Conservation (phyloP, 1,140 invertebrate genomes). For the Drosophila willistoni region DNA sequence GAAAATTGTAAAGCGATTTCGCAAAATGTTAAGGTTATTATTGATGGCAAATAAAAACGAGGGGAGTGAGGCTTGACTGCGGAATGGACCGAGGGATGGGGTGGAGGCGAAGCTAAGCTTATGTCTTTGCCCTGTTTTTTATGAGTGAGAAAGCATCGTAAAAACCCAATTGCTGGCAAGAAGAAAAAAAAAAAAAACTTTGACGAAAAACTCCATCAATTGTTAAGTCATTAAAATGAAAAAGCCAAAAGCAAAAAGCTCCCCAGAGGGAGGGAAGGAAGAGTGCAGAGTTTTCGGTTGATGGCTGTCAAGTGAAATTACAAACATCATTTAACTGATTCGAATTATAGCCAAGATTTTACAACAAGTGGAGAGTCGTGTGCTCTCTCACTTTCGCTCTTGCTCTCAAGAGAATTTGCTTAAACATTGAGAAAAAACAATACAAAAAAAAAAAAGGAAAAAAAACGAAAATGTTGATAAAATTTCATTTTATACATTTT, state of each 20-base stretch:
- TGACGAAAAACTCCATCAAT: conserved; percentile 65
- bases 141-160: conserved; percentile 57
- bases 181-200: conserved; percentile 11
- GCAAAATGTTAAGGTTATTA: conserved; percentile 74
- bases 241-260: conserved; percentile 7
- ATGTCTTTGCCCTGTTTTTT: conserved; percentile 49
- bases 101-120: conserved; percentile 27
- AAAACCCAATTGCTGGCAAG: conserved; percentile 70
- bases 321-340: conserved; percentile 77
- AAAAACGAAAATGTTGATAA: conserved; percentile 1
- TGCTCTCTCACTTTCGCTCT: not conserved
- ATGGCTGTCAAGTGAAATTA: conserved; percentile 67
- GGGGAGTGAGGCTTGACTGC: not conserved
- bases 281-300: not conserved
- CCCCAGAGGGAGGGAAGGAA: no score
- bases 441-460: not conserved
- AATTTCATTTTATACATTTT: conserved; percentile 29
- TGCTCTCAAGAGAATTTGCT: not conserved
- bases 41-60: conserved; percentile 49
- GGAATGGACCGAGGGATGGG: not conserved
- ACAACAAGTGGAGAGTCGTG: not conserved
- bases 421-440: conserved; percentile 14
- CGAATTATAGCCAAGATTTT: conserved; percentile 42
- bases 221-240: conserved; percentile 66
- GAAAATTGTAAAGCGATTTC: conserved; percentile 75